Conservation (phyloP, 2,888 invertebrate species). For the Polyommatus iphigenia region DNA sequence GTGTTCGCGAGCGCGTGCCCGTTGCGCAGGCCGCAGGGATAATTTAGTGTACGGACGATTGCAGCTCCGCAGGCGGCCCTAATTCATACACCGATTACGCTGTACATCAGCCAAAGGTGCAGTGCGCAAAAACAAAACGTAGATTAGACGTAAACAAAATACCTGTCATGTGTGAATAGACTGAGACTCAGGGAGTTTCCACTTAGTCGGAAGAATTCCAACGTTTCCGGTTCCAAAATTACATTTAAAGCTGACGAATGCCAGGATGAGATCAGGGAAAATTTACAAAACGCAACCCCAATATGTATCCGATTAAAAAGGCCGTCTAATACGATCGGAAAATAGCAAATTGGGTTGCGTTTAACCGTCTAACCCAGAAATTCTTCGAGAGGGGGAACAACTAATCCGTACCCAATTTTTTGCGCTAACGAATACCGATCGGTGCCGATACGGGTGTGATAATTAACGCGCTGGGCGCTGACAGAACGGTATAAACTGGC, state of each 20-base stretch:
- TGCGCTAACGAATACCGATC: slow-evolving; percentile 28
- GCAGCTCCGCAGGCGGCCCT: slow-evolving; percentile 56
- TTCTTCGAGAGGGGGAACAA: background rate
- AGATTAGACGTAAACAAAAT: slow-evolving; percentile 50
- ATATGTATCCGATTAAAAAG: background rate
- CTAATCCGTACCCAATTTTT: background rate
- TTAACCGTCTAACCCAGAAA: background rate
- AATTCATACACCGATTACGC: slow-evolving; percentile 54
- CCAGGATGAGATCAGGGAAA: background rate
- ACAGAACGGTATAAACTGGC: slow-evolving; percentile 51
- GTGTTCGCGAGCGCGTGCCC: slow-evolving; percentile 44
- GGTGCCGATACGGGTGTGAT: slow-evolving; percentile 51
- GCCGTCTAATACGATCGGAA: background rate
- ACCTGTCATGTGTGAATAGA: slow-evolving; percentile 22
- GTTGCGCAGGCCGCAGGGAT: slow-evolving; percentile 50
- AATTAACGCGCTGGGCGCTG: slow-evolving; percentile 65
- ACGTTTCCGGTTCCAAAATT: slow-evolving; percentile 2
- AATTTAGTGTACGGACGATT: slow-evolving; percentile 55
- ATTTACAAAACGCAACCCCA: background rate
- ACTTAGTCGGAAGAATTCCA: slow-evolving; percentile 17
- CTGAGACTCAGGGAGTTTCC: slow-evolving; percentile 8
- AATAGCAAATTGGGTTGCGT: background rate
- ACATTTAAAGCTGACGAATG: background rate
- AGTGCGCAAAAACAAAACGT: slow-evolving; percentile 64
- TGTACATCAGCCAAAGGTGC: slow-evolving; percentile 59